Evolutionary conservation across 2,888 invertebrate genomes (phyloP).

Genomic region (Cephus rjabovi): DNA sequence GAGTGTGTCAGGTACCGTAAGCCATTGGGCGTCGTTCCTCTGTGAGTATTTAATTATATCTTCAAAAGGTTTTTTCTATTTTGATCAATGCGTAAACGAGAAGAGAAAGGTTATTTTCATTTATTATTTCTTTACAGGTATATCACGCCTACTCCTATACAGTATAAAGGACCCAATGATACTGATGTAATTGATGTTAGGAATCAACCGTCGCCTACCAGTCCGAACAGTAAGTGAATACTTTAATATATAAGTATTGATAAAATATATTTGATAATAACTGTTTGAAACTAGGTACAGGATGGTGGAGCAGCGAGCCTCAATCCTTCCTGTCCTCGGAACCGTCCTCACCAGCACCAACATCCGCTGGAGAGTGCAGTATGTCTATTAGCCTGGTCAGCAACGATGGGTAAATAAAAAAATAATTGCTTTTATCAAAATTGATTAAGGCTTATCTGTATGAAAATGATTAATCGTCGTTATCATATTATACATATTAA

Average conservation of each 20-base stretch:
- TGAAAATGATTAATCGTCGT: not conserved
- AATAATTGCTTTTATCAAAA: not conserved
- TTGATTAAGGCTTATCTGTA: not conserved
- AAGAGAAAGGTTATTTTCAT: not conserved
- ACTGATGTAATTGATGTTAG: conserved; percentile 50
- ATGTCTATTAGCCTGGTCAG: conserved; percentile 75
- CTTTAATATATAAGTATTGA: not conserved
- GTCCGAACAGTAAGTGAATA: conserved; percentile 58
- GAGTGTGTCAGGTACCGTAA: conserved; percentile 59
- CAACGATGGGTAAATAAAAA: conserved; percentile 70
- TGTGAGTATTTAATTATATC: conserved; percentile 38
- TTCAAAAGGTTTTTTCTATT: not conserved
- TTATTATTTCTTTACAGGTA: conserved; percentile 39
- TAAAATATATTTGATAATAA: not conserved
- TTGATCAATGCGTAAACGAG: not conserved
- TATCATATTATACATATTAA: not conserved
- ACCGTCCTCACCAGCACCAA: conserved; percentile 82
- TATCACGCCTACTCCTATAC: conserved; percentile 52
- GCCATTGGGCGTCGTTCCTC: conserved; percentile 37
- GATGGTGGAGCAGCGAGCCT: conserved; percentile 87
- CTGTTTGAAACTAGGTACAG: conserved; percentile 67
- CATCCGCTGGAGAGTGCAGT: conserved; percentile 71
- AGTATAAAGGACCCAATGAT: conserved; percentile 52
- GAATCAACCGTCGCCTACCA: conserved; percentile 60
- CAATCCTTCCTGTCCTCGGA: conserved; percentile 84